These are phyloP conservation scores for Indicator maculatus DNA, from an alignment of 2,113 vertebrate genomes.

Conservation along the genomic window DNA sequence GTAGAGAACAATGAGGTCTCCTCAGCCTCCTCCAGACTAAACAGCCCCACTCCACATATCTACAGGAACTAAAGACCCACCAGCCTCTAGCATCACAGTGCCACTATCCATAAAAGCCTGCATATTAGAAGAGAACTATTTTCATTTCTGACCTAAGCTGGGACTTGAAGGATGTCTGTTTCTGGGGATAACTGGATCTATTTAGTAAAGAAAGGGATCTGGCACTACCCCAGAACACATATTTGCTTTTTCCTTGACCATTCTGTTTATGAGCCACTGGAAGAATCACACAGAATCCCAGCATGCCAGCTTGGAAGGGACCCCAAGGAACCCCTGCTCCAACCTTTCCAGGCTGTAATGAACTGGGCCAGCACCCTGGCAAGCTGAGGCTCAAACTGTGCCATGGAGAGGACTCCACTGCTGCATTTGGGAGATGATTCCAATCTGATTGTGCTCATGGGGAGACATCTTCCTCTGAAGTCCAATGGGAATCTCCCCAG, in stretches of 20 bases:
- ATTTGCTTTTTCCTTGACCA: neutral
- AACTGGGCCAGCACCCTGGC: no score
- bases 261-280: neutral
- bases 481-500: no score
- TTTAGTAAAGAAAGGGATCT: neutral
- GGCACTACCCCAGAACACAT: neutral
- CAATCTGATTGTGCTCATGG: no score
- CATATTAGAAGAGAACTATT: neutral
- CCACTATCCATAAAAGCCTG: neutral
- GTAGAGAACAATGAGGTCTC: no score
- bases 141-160: neutral
- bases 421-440: no score
- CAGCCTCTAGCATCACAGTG: neutral
- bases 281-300: neutral
- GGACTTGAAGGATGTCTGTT: neutral
- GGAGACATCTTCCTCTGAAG: no score
- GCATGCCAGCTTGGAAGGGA: no score
- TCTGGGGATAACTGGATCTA: neutral
- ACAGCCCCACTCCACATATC: neutral
- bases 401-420: no score
- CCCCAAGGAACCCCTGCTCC: no score
- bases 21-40: no score
- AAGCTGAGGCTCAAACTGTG: no score
- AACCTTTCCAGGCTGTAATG: no score
- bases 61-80: neutral